These are phyloP conservation scores for Protophormia terraenovae DNA, from an alignment of 2,888 invertebrate species.

Conservation along the genomic window DNA sequence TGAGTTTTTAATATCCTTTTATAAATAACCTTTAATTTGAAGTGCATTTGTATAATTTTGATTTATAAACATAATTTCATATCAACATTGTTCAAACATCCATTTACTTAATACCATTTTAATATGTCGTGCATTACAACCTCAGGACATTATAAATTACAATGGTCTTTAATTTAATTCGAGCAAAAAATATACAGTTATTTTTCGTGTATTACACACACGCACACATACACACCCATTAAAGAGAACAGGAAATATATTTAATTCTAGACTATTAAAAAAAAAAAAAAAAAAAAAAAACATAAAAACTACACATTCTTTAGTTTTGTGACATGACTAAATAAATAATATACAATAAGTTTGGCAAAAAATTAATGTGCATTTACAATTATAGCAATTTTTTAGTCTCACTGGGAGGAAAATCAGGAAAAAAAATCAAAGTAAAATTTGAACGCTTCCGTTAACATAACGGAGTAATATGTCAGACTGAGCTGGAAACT, in stretches of 20 bases:
- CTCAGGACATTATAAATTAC: constrained; percentile 47
- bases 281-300: too few species aligned
- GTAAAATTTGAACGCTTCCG: constrained; percentile 24
- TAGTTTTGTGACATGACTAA: constrained; percentile 27
- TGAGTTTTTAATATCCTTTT: too few species aligned
- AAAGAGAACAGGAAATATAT: background rate
- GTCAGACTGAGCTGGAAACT: constrained; percentile 2
- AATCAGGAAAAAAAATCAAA: background rate
- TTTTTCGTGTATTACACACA: background rate
- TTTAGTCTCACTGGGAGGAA: background rate
- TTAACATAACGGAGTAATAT: constrained; percentile 37
- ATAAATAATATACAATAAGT: constrained; percentile 37
- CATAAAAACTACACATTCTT: background rate
- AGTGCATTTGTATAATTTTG: background rate
- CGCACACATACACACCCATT: background rate
- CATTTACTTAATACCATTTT: constrained; percentile 24
- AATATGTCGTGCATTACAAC: constrained; percentile 38
- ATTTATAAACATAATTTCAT: background rate
- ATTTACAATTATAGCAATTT: constrained; percentile 31
- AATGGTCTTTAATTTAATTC: constrained; percentile 22
- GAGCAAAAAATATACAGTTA: background rate
- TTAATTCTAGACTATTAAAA: background rate
- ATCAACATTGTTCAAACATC: background rate
- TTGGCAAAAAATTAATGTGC: constrained; percentile 2
- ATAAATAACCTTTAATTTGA: too few species aligned